These are phyloP conservation scores for Euzophera pinguis DNA, from an alignment of 2,888 invertebrate genomes.

Conservation along the genomic window DNA sequence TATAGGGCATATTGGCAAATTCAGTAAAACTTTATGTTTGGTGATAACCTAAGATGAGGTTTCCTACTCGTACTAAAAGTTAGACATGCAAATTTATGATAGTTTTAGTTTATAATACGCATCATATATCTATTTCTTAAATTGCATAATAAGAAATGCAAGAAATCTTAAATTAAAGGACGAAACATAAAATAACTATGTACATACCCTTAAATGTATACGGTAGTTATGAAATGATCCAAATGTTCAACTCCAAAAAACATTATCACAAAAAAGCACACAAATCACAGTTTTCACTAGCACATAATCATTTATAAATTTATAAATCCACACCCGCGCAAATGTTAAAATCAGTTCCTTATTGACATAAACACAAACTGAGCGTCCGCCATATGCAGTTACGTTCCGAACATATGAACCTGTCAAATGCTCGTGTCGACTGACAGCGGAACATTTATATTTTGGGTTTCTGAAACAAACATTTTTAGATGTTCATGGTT, in stretches of 20 bases:
- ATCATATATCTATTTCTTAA: background rate
- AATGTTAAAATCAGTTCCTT: slow-evolving; percentile 74
- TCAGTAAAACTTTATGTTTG: slow-evolving; percentile 11
- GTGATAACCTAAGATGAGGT: slow-evolving; percentile 12
- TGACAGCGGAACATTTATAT: slow-evolving; percentile 7
- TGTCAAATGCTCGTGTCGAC: slow-evolving; percentile 18
- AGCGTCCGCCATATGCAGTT: slow-evolving; percentile 78
- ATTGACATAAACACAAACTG: slow-evolving; percentile 81
- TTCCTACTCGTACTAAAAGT: background rate
- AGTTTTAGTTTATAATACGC: background rate
- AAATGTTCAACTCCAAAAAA: slow-evolving; percentile 64
- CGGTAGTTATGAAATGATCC: slow-evolving; percentile 61
- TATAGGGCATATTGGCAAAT: background rate
- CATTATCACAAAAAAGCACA: slow-evolving; percentile 72
- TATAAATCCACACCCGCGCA: slow-evolving; percentile 76
- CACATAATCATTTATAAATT: slow-evolving; percentile 63
- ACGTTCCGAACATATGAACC: slow-evolving; percentile 60
- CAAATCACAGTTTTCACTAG: slow-evolving; percentile 67
- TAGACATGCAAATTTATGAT: background rate
- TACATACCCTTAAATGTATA: slow-evolving; percentile 73
- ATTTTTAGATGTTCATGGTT: background rate
- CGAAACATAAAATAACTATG: slow-evolving; percentile 68
- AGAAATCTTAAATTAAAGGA: slow-evolving; percentile 41
- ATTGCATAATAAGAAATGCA: slow-evolving; percentile 18
- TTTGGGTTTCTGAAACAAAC: too few relatives aligned